Conservation (phyloP, 2,888 invertebrate species). For the Dorcus hopei region DNA sequence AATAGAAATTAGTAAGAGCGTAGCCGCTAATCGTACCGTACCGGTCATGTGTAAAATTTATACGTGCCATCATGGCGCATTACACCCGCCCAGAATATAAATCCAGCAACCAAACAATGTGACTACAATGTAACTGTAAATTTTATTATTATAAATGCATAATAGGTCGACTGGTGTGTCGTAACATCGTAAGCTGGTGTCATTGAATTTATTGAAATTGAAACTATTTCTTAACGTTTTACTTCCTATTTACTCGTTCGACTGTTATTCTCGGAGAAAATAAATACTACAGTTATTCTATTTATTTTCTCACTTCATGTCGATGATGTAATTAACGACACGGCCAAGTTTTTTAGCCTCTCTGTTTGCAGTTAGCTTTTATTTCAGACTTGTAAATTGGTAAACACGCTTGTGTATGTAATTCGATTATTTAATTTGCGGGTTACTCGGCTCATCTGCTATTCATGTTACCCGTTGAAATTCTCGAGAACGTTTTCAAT, state of each 20-base stretch:
- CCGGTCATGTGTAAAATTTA: not conserved
- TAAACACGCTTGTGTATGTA: not conserved
- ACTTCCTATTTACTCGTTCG: slow-evolving; percentile 5
- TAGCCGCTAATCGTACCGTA: not conserved
- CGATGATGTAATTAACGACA: slow-evolving; percentile 3
- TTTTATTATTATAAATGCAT: not conserved
- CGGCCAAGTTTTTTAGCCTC: not conserved
- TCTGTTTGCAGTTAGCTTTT: not conserved
- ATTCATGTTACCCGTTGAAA: too few species aligned
- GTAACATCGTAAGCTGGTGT: slow-evolving; percentile 9
- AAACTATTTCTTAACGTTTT: slow-evolving; percentile 9
- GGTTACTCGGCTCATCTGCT: not conserved
- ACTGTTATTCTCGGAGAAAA: slow-evolving; percentile 19
- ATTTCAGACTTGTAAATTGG: not conserved
- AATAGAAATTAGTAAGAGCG: not conserved
- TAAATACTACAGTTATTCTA: slow-evolving; percentile 19
- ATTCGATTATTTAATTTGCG: not conserved
- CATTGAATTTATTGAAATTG: slow-evolving; percentile 23
- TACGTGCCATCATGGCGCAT: not conserved
- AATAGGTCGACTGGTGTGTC: not conserved
- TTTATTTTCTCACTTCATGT: slow-evolving; percentile 12
- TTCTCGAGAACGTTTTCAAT: too few species aligned
- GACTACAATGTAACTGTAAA: not conserved
- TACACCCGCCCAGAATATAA: not conserved
- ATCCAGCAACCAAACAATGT: not conserved